A percentile compares a stretch with the other conserved stretches of the same genome.
Evolutionary conservation across 2,888 invertebrate species (phyloP).

Genomic region (Scelioninae gen. 2): DNA sequence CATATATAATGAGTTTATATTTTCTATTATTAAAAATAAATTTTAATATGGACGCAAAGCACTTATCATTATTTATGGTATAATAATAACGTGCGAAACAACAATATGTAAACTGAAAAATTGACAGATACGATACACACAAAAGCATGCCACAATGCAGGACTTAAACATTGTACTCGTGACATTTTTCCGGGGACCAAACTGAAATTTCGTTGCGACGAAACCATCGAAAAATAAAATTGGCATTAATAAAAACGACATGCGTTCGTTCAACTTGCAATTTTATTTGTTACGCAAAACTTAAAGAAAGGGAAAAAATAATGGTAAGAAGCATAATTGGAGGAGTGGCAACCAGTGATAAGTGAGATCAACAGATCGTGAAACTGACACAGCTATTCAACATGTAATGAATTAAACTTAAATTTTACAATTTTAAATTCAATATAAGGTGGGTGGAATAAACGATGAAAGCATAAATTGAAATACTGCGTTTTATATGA

Average conservation of each 20-base stretch:
- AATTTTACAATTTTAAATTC: too few relatives aligned
- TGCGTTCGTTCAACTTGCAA: conserved; percentile 55
- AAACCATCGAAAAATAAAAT: neutral
- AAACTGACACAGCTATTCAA: too few relatives aligned
- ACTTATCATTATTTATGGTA: too few relatives aligned
- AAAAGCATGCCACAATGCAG: conserved; percentile 38
- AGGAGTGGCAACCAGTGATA: too few relatives aligned
- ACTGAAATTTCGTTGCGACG: neutral
- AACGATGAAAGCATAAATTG: too few relatives aligned
- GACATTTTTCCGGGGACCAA: conserved; percentile 14
- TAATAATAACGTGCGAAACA: conserved; percentile 27
- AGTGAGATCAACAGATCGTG: too few relatives aligned
- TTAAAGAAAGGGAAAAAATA: conserved; percentile 23
- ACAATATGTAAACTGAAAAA: conserved; percentile 27
- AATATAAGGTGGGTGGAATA: too few relatives aligned
- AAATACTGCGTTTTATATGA: too few relatives aligned
- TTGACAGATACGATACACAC: conserved; percentile 14
- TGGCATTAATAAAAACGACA: conserved; percentile 17
- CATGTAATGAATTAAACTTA: too few relatives aligned
- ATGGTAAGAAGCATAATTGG: conserved; percentile 28
- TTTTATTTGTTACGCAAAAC: conserved; percentile 48
- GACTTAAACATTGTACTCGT: conserved; percentile 28
- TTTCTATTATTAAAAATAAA: conserved; percentile 4
- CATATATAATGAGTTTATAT: neutral
- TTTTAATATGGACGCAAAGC: too few relatives aligned